Evolutionary conservation across 2,888 invertebrate genomes (phyloP).

Genomic region (Pheosia tremula): DNA sequence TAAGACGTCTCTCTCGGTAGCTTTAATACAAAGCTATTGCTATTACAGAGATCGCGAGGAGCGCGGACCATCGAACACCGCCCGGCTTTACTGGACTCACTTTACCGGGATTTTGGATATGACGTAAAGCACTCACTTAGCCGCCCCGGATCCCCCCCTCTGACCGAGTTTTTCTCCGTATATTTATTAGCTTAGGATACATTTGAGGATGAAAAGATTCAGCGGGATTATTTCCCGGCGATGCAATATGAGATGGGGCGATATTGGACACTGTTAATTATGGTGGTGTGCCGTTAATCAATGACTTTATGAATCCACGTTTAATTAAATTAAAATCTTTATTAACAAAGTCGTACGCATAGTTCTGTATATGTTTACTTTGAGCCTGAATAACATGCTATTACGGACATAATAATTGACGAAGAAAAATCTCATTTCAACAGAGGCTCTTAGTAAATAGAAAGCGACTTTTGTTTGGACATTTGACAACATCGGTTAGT

Average conservation of each 20-base stretch:
- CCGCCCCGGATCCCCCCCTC: conserved; percentile 54
- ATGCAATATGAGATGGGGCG: conserved; percentile 63
- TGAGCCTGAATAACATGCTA: neutral
- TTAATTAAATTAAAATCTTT: neutral
- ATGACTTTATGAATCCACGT: neutral
- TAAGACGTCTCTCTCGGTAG: conserved; percentile 70
- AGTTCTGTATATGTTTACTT: neutral
- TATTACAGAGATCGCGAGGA: conserved; percentile 80
- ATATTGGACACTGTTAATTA: conserved; percentile 56
- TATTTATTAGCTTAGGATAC: conserved; percentile 79
- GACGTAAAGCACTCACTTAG: conserved; percentile 83
- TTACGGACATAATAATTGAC: neutral
- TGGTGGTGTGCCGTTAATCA: conserved; percentile 28
- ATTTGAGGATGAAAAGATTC: conserved; percentile 67
- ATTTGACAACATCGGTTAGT: neutral
- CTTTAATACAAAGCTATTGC: conserved; percentile 84
- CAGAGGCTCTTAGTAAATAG: neutral
- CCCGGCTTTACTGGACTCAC: conserved; percentile 79
- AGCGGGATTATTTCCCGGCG: conserved; percentile 64
- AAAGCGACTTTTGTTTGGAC: neutral
- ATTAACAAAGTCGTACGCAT: neutral
- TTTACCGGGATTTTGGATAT: conserved; percentile 84
- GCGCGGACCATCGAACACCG: conserved; percentile 78
- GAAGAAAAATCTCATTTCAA: conserved; percentile 1
- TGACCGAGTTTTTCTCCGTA: conserved; percentile 78